Evolutionary conservation across 2,888 invertebrate species (phyloP).

Genomic region (Steinernema scapterisci): DNA sequence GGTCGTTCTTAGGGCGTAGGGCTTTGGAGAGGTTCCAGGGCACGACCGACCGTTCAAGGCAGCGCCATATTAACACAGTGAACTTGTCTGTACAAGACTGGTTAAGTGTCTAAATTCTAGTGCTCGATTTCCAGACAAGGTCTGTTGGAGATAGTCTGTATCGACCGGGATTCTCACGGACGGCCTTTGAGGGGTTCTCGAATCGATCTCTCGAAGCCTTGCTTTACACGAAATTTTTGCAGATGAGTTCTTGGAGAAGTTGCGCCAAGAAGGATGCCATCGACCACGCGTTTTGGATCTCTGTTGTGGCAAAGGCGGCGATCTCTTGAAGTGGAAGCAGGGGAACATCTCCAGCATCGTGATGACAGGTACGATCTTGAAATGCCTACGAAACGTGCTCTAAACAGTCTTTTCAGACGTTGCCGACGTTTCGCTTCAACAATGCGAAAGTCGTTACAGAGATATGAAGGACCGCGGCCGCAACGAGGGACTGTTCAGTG

Average conservation of each 20-base stretch:
- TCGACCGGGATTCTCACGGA: too few relatives aligned
- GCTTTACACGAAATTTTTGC: slow-evolving; percentile 31
- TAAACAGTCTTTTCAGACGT: slow-evolving; percentile 74
- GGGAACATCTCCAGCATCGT: slow-evolving; percentile 54
- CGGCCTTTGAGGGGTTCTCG: too few relatives aligned
- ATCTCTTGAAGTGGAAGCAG: slow-evolving; percentile 83
- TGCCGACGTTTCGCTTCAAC: slow-evolving; percentile 87
- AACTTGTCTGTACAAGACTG: too few relatives aligned
- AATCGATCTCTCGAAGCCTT: not conserved
- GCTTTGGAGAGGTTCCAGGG: too few relatives aligned
- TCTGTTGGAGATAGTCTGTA: too few relatives aligned
- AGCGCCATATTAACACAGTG: too few relatives aligned
- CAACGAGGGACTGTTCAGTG: slow-evolving; percentile 74
- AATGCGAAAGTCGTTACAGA: slow-evolving; percentile 83
- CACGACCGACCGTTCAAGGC: too few relatives aligned
- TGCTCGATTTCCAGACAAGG: too few relatives aligned
- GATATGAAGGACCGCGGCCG: slow-evolving; percentile 73
- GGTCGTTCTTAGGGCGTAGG: too few relatives aligned
- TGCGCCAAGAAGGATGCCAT: slow-evolving; percentile 36
- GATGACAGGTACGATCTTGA: slow-evolving; percentile 57
- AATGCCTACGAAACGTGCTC: not conserved
- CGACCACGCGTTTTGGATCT: slow-evolving; percentile 79
- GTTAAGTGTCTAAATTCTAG: too few relatives aligned
- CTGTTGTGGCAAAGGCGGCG: slow-evolving; percentile 98
- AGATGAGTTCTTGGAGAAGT: slow-evolving; percentile 47